Evolutionary conservation across 2,113 vertebrate species (phyloP), one percentile per base, ranked within the genome.

Genomic region (Sarotherodon lohbergeri): DNA sequence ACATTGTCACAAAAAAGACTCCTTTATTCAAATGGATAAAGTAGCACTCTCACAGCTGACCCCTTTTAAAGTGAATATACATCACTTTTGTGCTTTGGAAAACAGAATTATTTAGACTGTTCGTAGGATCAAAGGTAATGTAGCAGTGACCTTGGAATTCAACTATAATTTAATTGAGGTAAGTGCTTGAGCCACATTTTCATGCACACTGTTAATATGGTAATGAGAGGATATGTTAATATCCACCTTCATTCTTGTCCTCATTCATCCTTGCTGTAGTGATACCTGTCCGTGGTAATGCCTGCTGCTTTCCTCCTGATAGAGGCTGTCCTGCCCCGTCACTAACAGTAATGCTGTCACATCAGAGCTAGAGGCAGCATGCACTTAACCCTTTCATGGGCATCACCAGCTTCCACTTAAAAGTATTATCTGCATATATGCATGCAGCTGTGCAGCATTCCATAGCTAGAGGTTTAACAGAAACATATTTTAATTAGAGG

Each of bases 221-320:
- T 92, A 92, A 92, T 91, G 85, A 82, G 84, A 73, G 76, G 56
- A 86, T 91, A 91, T 92, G 89, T 81, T 91, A 93, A 92, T 94
- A 82, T 86, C 81, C 84, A 90, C 80, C 85, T 90, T 91, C 83
- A 81, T 83, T 89, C 85, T 86, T 63, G 87, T 92, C 85, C 91
- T 93, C 82, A 68, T 89, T 90, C 76, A 89, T 84, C 50, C 78
- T 55, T 85, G 80, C 88, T 83, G 87, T 79, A 61, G 71, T 89
- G 84, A 91, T 90, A 80, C 83, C 90, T 89, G 91, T 91, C 92
- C 7, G 24, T 14, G 50, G 19, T 59, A 41, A 81, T 87, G 71
- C 3, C 32, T 2, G 27, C 86, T 90, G 71, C 90, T 57, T 89
- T 82, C 24, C 46, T 87, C 50, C 87, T 91, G 89, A 89, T 91